Evolutionary conservation across 2,113 vertebrate genomes (phyloP).

Genomic region (Phycodurus eques): DNA sequence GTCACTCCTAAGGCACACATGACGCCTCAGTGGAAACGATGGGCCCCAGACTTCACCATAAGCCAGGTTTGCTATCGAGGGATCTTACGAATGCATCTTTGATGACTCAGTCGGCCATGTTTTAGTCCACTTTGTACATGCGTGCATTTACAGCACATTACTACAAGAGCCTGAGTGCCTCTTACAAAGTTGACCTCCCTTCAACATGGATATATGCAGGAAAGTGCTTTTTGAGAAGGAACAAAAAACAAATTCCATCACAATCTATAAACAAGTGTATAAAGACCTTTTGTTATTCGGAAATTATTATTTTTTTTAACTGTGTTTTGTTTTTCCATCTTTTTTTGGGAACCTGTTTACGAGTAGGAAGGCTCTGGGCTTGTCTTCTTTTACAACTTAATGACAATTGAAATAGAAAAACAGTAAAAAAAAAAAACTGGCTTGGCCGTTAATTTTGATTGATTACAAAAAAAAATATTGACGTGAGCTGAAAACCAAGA

Average conservation of each 20-base stretch:
- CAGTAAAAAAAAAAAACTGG: too few relatives aligned
- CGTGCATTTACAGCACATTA: conserved; percentile 4
- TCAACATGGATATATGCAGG: conserved; percentile 16
- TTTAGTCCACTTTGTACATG: conserved; percentile 12
- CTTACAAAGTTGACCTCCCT: conserved; percentile 23
- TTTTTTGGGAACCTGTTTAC: too few relatives aligned
- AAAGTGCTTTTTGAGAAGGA: conserved; percentile 17
- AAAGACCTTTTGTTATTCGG: not conserved
- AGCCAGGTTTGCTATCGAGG: not conserved
- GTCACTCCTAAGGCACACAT: not conserved
- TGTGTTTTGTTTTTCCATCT: not conserved
- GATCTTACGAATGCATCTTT: conserved; percentile 10
- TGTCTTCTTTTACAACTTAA: too few relatives aligned
- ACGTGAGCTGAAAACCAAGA: too few relatives aligned
- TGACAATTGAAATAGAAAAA: too few relatives aligned
- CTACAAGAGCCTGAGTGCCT: conserved; percentile 21
- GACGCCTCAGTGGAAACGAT: conserved; percentile 1
- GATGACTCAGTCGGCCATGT: conserved; percentile 12
- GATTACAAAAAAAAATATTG: too few relatives aligned
- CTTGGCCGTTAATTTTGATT: too few relatives aligned
- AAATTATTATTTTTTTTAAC: not conserved
- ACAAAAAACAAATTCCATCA: not conserved
- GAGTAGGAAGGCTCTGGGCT: too few relatives aligned
- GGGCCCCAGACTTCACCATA: not conserved
- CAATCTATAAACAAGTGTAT: not conserved